These are phyloP conservation scores for Danionella cerebrum DNA, from an alignment of 2,113 vertebrate genomes.

Conservation along the genomic window DNA sequence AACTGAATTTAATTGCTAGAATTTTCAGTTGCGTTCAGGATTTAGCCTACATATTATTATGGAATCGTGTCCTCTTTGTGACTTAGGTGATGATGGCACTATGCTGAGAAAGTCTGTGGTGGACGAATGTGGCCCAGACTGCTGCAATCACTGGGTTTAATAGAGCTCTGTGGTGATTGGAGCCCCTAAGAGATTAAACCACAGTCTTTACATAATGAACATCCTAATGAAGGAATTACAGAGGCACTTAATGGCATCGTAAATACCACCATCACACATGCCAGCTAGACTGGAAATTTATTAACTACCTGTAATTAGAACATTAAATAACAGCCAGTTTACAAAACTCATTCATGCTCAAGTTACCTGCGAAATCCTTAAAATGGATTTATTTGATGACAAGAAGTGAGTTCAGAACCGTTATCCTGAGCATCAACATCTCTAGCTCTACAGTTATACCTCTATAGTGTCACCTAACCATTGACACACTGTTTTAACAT, in stretches of 20 bases:
- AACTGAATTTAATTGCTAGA: background rate
- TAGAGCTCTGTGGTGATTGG: constrained; percentile 26
- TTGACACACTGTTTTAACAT: too few species aligned
- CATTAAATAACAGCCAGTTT: constrained; percentile 5
- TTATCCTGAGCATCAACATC: too few species aligned
- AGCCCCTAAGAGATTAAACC: constrained; percentile 31
- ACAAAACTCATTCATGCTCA: constrained; percentile 10
- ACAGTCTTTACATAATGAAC: constrained; percentile 38
- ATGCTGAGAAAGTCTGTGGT: constrained; percentile 1
- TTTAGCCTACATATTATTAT: background rate
- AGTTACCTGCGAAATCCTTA: background rate
- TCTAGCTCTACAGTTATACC: too few species aligned
- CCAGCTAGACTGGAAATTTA: constrained; percentile 8
- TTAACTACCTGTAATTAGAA: constrained; percentile 22
- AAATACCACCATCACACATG: constrained; percentile 26
- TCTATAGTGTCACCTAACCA: too few species aligned
- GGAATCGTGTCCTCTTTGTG: background rate
- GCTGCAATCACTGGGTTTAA: constrained; percentile 30
- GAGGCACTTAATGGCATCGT: constrained; percentile 32
- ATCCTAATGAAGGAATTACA: constrained; percentile 40
- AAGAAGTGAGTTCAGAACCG: too few species aligned
- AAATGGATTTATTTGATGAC: too few species aligned
- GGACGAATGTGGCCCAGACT: background rate
- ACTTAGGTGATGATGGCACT: background rate
- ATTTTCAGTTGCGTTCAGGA: background rate